Evolutionary conservation across 2,888 invertebrate genomes (phyloP), one percentile per base, ranked within the genome.

Genomic region (Magallana nippona): DNA sequence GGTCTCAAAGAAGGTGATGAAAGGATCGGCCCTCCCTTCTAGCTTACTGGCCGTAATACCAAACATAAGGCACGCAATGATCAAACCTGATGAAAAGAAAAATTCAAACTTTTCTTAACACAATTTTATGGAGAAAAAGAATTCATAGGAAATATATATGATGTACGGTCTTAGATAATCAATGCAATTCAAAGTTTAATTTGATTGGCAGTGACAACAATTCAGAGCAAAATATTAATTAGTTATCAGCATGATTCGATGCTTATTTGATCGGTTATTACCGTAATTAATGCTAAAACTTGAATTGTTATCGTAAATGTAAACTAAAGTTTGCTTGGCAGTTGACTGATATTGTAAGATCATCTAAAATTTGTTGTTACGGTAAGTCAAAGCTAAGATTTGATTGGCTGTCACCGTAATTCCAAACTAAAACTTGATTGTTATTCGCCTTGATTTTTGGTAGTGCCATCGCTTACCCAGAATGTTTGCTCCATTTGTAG

Each of bases 51-150:
- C 62, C 10, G 62, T 32, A 8, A 81, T 81, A 22, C 81, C 81
- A 62, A 81, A 44, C 5, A 81, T 8, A 27, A 62, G 32, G 55
- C 81, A 44, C 11, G 60, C 81, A 62, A 81, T 55, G 27, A 81
- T 60, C 1, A 81, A 63, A 10, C 81, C 81, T 81, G 19, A 0
- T 1, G 11, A 13, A 2, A 63, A 22, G 19, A 27, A 63, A n/a
- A 19, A 3, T 13, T 17, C 2, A 58, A 58, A 13, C 1, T 13
- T 58, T 58, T 13, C 2, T n/a, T 15, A 58, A 58, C 11, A 58
- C n/a, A 58, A 58, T n/a, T 17, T n/a, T 17, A 60, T 2, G n/a
- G 15, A n/a, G n/a, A 8, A 60, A 44, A 60, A 44, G 1, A 11
- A 1, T 32, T 78, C 78, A 8, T 2, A 71, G 0, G n/a, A 32